Evolutionary conservation across 2,888 invertebrate species (phyloP), one percentile per base, ranked within the genome.

Genomic region (Drosophila lutescens): DNA sequence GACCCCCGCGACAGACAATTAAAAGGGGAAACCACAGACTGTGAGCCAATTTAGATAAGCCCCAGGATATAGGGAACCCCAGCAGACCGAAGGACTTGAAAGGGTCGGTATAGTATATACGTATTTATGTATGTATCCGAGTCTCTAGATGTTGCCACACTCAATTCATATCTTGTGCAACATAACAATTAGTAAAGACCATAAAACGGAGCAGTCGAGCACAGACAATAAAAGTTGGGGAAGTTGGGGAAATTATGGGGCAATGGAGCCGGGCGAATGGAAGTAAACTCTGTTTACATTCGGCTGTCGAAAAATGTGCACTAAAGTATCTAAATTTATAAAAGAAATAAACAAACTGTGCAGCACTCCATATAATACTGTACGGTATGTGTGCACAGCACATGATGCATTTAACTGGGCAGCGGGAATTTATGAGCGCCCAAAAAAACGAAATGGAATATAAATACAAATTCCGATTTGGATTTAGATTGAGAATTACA

Each of bases 311-410:
- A 53, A 59, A 51, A 59, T 76, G 76, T 82, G 79, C 82, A 81
- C 80, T 71, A 87, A 85, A 86, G 83, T 88, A 88, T 78, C 83
- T 84, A 84, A 84, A 86, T 88, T 84, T 88, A 86, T 79, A 86
- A 78, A 70, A 70, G 88, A 84, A 88, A 84, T 86, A 88, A 86
- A 88, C 80, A 60, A 57, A 53, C 32, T 1, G 8, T 5, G 54
- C 55, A 54, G 32, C 53, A 73, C 46, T 70, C 72, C 41, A 55
- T 50, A 58, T 30, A 30, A 30, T 57, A 66, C 50, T 60, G 53
- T 20, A 23, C 61, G 66, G 46, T 70, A 46, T 50, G 75, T 46
- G 30, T 73, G 60, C 61, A 56, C 69, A 54, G 65, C 47, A 60
- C 38, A 70, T 80, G 80, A 74, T 86, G 88, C 86, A 83, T 86